phyloP scores from a whole-genome alignment of 2,113 vertebrate genomes.

The Chionomys nivalis region DNA sequence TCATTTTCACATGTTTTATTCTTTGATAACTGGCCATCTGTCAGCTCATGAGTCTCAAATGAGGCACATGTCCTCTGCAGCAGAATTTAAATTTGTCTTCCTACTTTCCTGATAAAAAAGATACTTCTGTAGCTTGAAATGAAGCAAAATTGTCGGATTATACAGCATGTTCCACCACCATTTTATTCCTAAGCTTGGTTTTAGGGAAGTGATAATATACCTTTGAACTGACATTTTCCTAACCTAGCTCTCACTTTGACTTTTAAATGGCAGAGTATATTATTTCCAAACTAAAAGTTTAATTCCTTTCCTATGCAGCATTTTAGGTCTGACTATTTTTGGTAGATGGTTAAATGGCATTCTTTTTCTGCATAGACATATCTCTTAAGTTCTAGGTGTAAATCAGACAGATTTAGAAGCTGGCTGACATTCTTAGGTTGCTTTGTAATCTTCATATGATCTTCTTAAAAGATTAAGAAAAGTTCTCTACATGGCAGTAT shows the following conservation, averaged over 20 bases:
- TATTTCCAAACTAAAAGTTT: constrained; percentile 40
- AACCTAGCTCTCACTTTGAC: constrained; percentile 32
- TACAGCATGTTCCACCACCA: neutral
- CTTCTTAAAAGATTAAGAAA: constrained; percentile 16
- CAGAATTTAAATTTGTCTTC: constrained; percentile 45
- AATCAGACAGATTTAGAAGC: constrained; percentile 61
- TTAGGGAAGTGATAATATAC: constrained; percentile 11
- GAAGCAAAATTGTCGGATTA: neutral
- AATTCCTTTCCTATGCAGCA: neutral
- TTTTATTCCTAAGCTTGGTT: neutral
- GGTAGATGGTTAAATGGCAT: constrained; percentile 5
- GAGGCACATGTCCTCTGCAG: constrained; percentile 48
- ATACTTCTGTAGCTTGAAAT: constrained; percentile 32
- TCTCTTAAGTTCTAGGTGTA: constrained; percentile 54
- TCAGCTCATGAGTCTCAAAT: constrained; percentile 60
- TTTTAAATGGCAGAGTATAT: constrained; percentile 58
- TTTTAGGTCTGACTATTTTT: constrained; percentile 41
- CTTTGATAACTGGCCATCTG: constrained; percentile 77
- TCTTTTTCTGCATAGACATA: constrained; percentile 18
- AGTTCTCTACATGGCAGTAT: neutral
- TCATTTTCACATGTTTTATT: constrained; percentile 78
- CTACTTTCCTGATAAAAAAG: constrained; percentile 38
- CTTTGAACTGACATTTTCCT: neutral
- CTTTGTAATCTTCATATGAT: constrained; percentile 43
- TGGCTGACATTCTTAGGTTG: constrained; percentile 12